Base-by-base conservation (phyloP, 2,113 vertebrate genomes). In the Todiramphus chloris region DNA sequence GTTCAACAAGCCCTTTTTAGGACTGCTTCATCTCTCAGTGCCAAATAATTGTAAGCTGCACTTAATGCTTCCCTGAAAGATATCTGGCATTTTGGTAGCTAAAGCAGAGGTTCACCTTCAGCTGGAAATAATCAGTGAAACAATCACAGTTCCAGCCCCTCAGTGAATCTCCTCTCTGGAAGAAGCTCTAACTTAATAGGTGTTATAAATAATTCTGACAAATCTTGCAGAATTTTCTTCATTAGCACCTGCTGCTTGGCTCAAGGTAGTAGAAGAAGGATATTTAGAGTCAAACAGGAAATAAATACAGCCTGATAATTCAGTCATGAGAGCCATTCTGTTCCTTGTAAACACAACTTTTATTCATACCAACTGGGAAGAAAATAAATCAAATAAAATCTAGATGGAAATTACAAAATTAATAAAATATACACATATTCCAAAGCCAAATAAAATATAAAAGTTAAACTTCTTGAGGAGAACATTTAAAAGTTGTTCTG, bases 251-350 rank as follows among this genome's bases (percentile, higher is more conserved):
- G 79, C 83, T 83, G 80, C 86, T 86, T 97, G 96, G 91, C 95
- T 90, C 56, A 70, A 81, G n/a, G 73, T 50, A 94, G 68, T 90
- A 76, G 95, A 96, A 94, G 94, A 85, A 95, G 56, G 76, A 89
- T 96, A 92, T 90, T 92, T 90, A 68, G 74, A 93, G 58, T 95
- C 39, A 83, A 88, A 94, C 66, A 93, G 92, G 96, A 93, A 95
- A 90, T 75, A 96, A 94, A 91, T 83, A 73, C 20, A 85, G 74
- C 62, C 30, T 73, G 78, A 93, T 95, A 73, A 87, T 85, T 95
- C 58, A 87, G 74, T 72, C 66, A 64, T 72, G 85, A 84, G 88
- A 93, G 87, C 74, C 94, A 85, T 95, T 94, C 82, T 0, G 0
- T 73, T 91, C 78, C 58, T 73, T 68, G 67, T 85, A 90, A 94